Conservation (phyloP, 2,113 vertebrate species). For the Geococcyx californianus region DNA sequence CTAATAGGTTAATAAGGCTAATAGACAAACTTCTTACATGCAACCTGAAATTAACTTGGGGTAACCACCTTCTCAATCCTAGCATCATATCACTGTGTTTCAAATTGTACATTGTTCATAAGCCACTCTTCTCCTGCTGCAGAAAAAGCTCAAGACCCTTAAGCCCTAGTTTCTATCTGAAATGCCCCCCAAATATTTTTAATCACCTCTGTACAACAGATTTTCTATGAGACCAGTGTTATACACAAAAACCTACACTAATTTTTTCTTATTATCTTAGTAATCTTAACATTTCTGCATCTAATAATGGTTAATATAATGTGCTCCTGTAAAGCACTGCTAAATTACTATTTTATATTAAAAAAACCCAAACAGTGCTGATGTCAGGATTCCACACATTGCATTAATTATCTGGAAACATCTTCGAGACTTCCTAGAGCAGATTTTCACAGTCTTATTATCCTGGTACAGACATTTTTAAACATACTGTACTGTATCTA, state of each 20-base stretch:
- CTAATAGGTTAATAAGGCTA: background rate
- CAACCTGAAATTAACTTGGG: background rate
- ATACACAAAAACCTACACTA: constrained; percentile 21
- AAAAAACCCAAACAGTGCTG: constrained; percentile 4
- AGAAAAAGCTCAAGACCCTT: constrained; percentile 5
- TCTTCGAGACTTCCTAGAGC: constrained; percentile 71
- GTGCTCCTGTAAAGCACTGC: constrained; percentile 75
- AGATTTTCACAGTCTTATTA: constrained; percentile 74
- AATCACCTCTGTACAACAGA: background rate
- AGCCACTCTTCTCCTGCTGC: background rate
- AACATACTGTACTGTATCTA: constrained; percentile 41
- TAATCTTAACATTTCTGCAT: constrained; percentile 79
- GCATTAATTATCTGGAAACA: constrained; percentile 81
- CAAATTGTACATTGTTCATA: constrained; percentile 30
- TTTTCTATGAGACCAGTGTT: constrained; percentile 32
- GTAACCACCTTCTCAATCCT: background rate
- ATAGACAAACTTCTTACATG: background rate
- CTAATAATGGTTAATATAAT: constrained; percentile 79
- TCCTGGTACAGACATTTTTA: constrained; percentile 63
- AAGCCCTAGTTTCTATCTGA: constrained; percentile 8
- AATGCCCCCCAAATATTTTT: constrained; percentile 20
- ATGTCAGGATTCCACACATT: constrained; percentile 75
- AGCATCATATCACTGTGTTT: background rate
- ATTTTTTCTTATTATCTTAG: constrained; percentile 78
- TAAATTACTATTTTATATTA: constrained; percentile 75